Percentiles rank a stretch among this genome's conserved stretches.
These are phyloP conservation scores for Tiliqua scincoides DNA, from an alignment of 2,113 vertebrate genomes.

Conservation along the genomic window DNA sequence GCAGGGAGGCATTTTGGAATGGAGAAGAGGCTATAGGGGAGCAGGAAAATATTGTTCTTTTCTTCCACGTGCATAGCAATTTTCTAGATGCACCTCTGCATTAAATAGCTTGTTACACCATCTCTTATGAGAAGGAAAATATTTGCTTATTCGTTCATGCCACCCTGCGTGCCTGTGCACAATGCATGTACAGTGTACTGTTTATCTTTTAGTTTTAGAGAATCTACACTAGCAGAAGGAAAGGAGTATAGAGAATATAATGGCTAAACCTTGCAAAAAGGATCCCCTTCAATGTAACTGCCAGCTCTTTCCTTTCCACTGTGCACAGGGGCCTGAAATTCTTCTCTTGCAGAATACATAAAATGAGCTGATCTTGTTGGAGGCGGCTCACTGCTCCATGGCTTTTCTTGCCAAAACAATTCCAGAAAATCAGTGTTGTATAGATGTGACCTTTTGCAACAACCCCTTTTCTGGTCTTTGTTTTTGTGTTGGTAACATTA, in stretches of 20 bases:
- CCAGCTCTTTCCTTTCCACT: background rate
- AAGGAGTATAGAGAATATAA: background rate
- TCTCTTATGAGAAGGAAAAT: background rate
- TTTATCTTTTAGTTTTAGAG: background rate
- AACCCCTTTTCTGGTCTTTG: slow-evolving; percentile 18
- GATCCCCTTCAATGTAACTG: background rate
- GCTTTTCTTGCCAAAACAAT: slow-evolving; percentile 45
- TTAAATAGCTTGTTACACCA: background rate
- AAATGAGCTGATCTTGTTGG: slow-evolving; percentile 21
- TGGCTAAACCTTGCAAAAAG: background rate
- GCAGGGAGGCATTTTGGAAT: background rate
- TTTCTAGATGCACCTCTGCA: background rate
- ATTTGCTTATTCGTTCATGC: background rate
- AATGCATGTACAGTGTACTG: background rate
- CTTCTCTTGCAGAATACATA: slow-evolving; percentile 16
- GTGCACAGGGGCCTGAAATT: background rate
- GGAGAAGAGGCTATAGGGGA: background rate
- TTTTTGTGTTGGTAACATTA: slow-evolving; percentile 19
- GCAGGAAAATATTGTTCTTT: background rate
- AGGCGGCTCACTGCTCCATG: slow-evolving; percentile 18
- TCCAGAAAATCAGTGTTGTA: background rate
- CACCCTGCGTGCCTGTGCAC: background rate
- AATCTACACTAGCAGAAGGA: background rate
- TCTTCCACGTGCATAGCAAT: background rate
- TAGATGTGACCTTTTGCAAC: slow-evolving; percentile 13